Conservation (phyloP, 2,888 invertebrate species). For the Troilus luridus region DNA sequence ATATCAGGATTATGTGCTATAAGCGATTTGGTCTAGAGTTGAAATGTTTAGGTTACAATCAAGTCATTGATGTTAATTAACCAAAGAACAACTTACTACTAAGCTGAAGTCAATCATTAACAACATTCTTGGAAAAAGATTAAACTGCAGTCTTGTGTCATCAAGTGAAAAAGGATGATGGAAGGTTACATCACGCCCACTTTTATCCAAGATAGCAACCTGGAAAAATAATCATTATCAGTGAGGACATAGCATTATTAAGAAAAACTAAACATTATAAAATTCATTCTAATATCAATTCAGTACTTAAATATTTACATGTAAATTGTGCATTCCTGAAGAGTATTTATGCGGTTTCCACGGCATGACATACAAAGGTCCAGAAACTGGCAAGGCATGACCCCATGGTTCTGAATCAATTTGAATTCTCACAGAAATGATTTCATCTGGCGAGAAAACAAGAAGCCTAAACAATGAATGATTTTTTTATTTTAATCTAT, state of each 20-base stretch:
- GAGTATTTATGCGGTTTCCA: conserved; percentile 81
- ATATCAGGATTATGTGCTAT: too few species aligned
- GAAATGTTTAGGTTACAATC: too few species aligned
- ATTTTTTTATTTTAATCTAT: not conserved
- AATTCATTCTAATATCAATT: not conserved
- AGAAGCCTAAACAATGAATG: conserved; percentile 71
- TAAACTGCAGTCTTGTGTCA: conserved; percentile 78
- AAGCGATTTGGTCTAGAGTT: too few species aligned
- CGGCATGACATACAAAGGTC: conserved; percentile 75
- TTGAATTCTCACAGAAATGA: conserved; percentile 77
- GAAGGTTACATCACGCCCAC: conserved; percentile 73
- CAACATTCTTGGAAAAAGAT: conserved; percentile 78
- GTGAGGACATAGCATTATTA: conserved; percentile 6
- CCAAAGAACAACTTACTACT: conserved; percentile 75
- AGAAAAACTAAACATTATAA: conserved; percentile 37
- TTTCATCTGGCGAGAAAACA: conserved; percentile 80
- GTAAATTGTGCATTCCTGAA: conserved; percentile 78
- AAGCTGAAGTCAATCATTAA: conserved; percentile 83
- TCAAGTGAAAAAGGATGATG: conserved; percentile 86
- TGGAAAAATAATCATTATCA: conserved; percentile 65
- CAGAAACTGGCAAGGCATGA: conserved; percentile 70
- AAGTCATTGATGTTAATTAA: too few species aligned
- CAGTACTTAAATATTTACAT: conserved; percentile 69
- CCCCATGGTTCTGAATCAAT: conserved; percentile 79
- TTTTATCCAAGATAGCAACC: conserved; percentile 75